A percentile compares a stretch with the other conserved stretches of the same genome.
Evolutionary conservation across 1,140 invertebrate genomes (phyloP).

Genomic region (Delia radicum): DNA sequence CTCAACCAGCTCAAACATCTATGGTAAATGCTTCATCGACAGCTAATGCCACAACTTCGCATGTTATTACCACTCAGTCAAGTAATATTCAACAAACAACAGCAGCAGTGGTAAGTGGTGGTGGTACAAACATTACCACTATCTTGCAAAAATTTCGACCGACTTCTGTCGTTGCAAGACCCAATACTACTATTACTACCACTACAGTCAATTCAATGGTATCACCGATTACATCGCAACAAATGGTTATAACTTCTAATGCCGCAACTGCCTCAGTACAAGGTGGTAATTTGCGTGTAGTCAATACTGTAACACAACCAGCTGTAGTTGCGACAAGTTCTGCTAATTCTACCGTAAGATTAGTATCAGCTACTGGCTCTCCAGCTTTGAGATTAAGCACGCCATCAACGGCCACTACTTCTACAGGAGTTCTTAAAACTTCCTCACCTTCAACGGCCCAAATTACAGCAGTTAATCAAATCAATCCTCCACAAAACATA

Average conservation of each 20-base stretch:
- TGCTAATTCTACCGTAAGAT: conserved; percentile 31
- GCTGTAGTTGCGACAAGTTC: conserved; percentile 35
- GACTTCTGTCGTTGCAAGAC: conserved; percentile 24
- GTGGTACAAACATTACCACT: conserved; percentile 35
- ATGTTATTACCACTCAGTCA: conserved; percentile 19
- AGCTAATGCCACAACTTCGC: conserved; percentile 4
- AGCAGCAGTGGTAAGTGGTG: conserved; percentile 32
- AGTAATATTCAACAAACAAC: conserved; percentile 25
- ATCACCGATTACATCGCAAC: not conserved
- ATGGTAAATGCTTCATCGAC: conserved; percentile 13
- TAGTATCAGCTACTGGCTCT: conserved; percentile 34
- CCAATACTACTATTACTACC: not conserved
- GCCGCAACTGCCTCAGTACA: not conserved
- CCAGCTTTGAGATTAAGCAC: conserved; percentile 43
- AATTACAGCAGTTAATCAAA: not conserved
- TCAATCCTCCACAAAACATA: not conserved
- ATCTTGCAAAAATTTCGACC: conserved; percentile 44
- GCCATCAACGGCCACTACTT: conserved; percentile 29
- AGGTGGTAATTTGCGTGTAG: conserved; percentile 29
- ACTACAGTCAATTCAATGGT: conserved; percentile 16
- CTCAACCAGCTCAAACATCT: conserved; percentile 24
- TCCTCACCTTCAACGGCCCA: conserved; percentile 25
- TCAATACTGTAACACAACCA: conserved; percentile 29
- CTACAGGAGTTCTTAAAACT: conserved; percentile 40
- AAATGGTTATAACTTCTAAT: not conserved